Base-by-base conservation (phyloP, 1,140 invertebrate genomes). In the Schlechtendalia chinensis region DNA sequence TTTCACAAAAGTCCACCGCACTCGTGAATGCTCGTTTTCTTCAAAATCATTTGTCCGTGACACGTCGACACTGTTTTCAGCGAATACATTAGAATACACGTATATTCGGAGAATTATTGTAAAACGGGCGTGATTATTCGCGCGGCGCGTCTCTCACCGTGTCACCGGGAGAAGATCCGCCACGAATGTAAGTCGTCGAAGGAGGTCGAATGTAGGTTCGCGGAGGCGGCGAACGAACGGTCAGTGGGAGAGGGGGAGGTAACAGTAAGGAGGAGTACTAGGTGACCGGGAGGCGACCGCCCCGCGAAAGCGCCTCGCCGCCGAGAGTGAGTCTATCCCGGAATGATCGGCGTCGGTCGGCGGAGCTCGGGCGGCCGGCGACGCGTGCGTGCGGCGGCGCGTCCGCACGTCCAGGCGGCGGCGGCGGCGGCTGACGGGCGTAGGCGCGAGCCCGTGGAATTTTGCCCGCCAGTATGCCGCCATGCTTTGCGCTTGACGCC, bases 401-500 rank as follows among this genome's bases (percentile, higher is more conserved):
- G 63, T 45, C 80, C 74, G n/a, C n/a, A n/a, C n/a, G n/a, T n/a
- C n/a, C n/a, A n/a, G 27, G 12, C 69, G 56, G 6, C 45, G 58
- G n/a, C 79, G 50, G 22, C 16, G 79, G 17, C 32, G 47, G 69
- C 69, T 50, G 59, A 27, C 27, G 65, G 32, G 45, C 61, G 81
- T 82, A 80, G 81, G 72, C 58, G 56, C 71, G 81, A 58, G 27
- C 17, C 24, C 32, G 72, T 53, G 24, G 72, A 74, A 45, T 65
- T 74, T 61, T 61, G 69, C 71, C 72, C 77, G 65, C 81, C 72
- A 58, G 61, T 81, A 82, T 47, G 77, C 75, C 65, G 74, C 58
- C 72, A 32, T 32, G 54, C 75, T 81, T 71, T 80, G 79, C 82
- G 82, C 77, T 81, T 58, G 82, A 81, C 80, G 84, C 81, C 65